Evolutionary conservation across 2,113 vertebrate species (phyloP).

Genomic region (Picathartes gymnocephalus): DNA sequence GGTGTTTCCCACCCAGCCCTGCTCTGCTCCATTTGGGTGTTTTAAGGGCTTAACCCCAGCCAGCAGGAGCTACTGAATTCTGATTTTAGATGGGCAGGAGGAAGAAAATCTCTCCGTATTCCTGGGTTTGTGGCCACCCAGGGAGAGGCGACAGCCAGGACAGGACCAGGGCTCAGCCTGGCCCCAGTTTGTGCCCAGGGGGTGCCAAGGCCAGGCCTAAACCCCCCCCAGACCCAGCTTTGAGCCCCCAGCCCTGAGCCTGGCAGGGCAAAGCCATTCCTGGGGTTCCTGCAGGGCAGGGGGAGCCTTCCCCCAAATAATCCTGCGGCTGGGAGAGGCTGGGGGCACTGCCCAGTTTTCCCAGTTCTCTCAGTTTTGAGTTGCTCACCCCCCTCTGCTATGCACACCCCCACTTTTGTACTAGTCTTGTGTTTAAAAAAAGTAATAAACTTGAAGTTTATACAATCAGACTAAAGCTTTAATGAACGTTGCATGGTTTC

Average conservation of each 20-base stretch:
- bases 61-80: neutral
- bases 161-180: rapidly evolving
- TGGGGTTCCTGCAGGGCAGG: rapidly evolving
- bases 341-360: neutral
- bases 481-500: neutral
- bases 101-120: rapidly evolving
- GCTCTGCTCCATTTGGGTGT: neutral
- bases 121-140: neutral
- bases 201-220: neutral
- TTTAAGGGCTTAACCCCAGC: neutral
- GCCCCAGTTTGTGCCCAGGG: rapidly evolving
- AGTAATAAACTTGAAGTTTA: constrained; percentile 54
- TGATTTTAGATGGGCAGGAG: rapidly evolving
- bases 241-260: rapidly evolving
- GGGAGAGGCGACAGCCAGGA: neutral
- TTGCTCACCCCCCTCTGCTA: neutral
- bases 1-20: neutral
- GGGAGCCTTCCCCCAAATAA: rapidly evolving
- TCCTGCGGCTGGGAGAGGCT: neutral
- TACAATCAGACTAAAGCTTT: constrained; percentile 43
- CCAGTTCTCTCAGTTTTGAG: neutral
- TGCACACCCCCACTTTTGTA: constrained; percentile 19
- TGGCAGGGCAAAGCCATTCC: rapidly evolving
- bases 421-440: constrained; percentile 9
- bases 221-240: neutral